A percentile compares a stretch with the other conserved stretches of the same genome.
Evolutionary conservation across 1,140 invertebrate genomes (phyloP).

Genomic region (Tetramorium simillimum): DNA sequence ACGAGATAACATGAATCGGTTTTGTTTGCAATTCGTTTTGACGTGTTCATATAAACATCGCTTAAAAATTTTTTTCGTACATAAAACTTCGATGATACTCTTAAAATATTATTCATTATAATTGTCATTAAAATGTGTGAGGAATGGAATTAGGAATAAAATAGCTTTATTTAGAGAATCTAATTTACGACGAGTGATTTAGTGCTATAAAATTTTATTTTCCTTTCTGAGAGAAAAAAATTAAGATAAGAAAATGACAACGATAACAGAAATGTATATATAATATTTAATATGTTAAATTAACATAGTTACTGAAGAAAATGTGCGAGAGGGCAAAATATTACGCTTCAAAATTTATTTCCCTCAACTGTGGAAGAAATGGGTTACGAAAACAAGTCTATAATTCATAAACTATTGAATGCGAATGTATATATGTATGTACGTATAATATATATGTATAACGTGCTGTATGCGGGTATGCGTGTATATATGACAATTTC

Average conservation of each 20-base stretch:
- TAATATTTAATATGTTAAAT: background rate
- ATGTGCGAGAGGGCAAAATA: background rate
- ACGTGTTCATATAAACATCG: background rate
- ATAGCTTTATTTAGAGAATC: background rate
- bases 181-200: background rate
- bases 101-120: background rate
- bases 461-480: background rate
- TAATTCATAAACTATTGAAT: background rate
- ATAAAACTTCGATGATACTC: background rate
- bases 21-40: background rate
- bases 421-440: background rate
- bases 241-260: background rate
- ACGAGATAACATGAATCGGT: background rate
- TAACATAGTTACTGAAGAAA: background rate
- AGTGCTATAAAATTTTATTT: background rate
- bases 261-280: no score
- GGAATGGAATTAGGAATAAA: background rate
- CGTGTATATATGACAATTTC: background rate
- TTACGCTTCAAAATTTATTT: conserved; percentile 12
- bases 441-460: background rate
- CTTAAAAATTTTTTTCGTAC: background rate
- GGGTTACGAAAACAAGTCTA: conserved; percentile 47
- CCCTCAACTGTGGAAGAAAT: conserved; percentile 17
- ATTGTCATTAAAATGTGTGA: background rate
- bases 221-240: background rate